Evolutionary conservation across 2,888 invertebrate species (phyloP).

Genomic region (Pammene aurita): DNA sequence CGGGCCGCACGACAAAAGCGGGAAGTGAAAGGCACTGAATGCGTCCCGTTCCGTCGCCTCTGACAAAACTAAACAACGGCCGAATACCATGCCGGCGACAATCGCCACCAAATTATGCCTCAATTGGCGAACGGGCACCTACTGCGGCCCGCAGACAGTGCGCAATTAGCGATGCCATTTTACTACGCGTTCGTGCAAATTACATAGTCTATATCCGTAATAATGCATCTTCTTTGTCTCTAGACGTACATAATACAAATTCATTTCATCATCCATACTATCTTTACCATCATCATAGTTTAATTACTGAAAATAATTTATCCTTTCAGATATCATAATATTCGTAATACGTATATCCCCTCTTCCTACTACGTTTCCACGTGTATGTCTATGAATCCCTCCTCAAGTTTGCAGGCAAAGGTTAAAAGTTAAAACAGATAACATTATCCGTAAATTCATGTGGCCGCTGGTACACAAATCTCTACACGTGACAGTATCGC

Average conservation of each 20-base stretch:
- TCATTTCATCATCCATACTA: background rate
- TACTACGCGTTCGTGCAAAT: conserved; percentile 18
- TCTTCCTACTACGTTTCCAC: background rate
- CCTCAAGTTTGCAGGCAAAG: conserved; percentile 6
- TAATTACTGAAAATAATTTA: background rate
- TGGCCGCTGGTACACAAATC: conserved; percentile 58
- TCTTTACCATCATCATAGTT: too few relatives aligned
- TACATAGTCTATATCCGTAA: conserved; percentile 28
- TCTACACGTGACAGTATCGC: conserved; percentile 54
- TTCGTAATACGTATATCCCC: background rate
- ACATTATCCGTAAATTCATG: conserved; percentile 56
- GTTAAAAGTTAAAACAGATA: conserved; percentile 46
- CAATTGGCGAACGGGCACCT: conserved; percentile 43
- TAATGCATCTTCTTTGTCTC: conserved; percentile 23
- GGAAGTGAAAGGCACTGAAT: conserved; percentile 84
- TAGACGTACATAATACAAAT: background rate
- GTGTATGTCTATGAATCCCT: background rate
- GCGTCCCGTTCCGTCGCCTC: conserved; percentile 73
- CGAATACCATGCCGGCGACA: conserved; percentile 41
- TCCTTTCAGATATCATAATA: background rate
- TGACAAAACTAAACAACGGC: conserved; percentile 58
- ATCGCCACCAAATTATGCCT: conserved; percentile 46
- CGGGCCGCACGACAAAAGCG: conserved; percentile 78
- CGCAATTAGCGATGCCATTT: conserved; percentile 35
- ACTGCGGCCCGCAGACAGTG: conserved; percentile 27